Conservation (phyloP, 2,113 vertebrate genomes). For the Ailuropoda melanoleuca region DNA sequence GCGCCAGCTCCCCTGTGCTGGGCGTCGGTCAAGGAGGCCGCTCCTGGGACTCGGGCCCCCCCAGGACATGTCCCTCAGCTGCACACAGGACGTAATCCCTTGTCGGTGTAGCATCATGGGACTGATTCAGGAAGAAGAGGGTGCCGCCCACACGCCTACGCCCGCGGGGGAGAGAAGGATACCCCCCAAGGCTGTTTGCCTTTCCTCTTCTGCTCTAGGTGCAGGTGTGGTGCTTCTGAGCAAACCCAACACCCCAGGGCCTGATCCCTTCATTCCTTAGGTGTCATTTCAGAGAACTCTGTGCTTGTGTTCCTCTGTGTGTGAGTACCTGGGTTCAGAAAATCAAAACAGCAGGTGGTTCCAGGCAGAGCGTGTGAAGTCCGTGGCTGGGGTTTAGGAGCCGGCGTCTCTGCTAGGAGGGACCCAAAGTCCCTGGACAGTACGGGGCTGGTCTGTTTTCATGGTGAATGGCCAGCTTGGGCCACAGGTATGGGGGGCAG, state of each 20-base stretch:
- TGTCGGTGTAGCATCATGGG: rapidly evolving
- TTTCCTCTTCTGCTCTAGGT: not conserved
- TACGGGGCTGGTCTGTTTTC: rapidly evolving
- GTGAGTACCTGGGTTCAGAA: not conserved
- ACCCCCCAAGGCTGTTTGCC: rapidly evolving
- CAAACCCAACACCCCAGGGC: not conserved
- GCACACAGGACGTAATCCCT: no score
- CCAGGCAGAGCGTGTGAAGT: no score
- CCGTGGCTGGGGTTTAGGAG: not conserved
- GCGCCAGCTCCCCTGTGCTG: rapidly evolving
- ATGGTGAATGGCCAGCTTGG: not conserved
- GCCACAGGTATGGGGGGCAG: not conserved
- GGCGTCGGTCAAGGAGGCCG: not conserved
- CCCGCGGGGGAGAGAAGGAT: not conserved
- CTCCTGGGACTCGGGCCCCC: not conserved
- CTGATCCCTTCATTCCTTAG: not conserved
- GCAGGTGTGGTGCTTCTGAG: not conserved
- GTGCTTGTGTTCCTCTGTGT: not conserved
- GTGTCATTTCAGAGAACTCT: not conserved
- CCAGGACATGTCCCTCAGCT: not conserved
- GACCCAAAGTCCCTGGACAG: no score
- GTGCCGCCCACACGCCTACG: not conserved
- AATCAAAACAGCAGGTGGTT: not conserved
- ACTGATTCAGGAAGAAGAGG: not conserved
- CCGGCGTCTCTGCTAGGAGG: not conserved